phyloP scores from a whole-genome alignment of 1,140 invertebrate species.

The Daktulosphaira vitifoliae region DNA sequence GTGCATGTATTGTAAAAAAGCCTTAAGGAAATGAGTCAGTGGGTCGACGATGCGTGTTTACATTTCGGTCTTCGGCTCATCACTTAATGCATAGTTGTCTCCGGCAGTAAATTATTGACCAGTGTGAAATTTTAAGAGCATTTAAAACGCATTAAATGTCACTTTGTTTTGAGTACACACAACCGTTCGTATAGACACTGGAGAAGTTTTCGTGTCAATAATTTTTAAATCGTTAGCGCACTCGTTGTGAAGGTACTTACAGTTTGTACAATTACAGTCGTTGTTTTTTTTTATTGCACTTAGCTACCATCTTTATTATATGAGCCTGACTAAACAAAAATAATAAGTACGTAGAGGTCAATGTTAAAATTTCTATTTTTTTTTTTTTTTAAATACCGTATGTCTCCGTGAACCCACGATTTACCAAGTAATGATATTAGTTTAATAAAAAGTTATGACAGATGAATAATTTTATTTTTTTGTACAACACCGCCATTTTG shows the following conservation, averaged over 20 bases:
- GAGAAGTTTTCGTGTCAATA: neutral
- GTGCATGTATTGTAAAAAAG: conserved; percentile 12
- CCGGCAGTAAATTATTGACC: too few relatives aligned
- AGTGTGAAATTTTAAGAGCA: neutral
- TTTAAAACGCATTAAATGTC: conserved; percentile 23
- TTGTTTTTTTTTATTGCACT: too few relatives aligned
- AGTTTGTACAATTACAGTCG: neutral
- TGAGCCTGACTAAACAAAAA: too few relatives aligned
- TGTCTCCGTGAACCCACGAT: too few relatives aligned
- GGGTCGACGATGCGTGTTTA: conserved; percentile 19
- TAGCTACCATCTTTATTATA: too few relatives aligned
- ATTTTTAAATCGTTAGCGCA: conserved; percentile 9
- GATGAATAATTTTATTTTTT: too few relatives aligned
- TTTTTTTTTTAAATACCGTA: neutral
- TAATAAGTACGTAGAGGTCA: too few relatives aligned
- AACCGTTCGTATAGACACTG: neutral
- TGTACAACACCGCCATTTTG: too few relatives aligned
- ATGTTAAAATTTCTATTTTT: too few relatives aligned
- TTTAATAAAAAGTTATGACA: too few relatives aligned
- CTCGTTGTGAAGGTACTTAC: neutral
- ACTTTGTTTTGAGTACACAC: neutral
- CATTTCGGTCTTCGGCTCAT: conserved; percentile 1
- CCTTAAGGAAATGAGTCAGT: conserved; percentile 30
- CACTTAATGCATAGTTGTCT: neutral
- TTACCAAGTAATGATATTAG: too few relatives aligned